Percentiles rank a stretch among this genome's conserved stretches.
These are phyloP conservation scores for Brachionichthys hirsutus DNA, from an alignment of 2,113 vertebrate species.

Conservation along the genomic window DNA sequence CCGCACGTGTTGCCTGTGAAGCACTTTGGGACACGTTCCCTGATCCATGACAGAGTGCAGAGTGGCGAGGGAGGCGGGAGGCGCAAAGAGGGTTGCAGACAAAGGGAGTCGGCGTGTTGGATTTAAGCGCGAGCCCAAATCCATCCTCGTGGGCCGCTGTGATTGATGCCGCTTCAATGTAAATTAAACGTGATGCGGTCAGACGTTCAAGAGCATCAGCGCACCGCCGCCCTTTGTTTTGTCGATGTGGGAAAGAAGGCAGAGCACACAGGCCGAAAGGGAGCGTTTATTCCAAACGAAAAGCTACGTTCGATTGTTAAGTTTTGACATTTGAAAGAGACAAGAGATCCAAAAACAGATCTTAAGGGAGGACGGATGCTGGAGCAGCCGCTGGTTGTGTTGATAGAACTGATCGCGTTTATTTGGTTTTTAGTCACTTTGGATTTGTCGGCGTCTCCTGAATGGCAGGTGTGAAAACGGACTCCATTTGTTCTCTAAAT, in stretches of 20 bases:
- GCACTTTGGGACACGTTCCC: constrained; percentile 64
- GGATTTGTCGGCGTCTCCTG: background rate
- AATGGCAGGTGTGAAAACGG: background rate
- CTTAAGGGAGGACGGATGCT: too few relatives aligned
- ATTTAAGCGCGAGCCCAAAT: constrained; percentile 4
- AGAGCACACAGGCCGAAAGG: background rate
- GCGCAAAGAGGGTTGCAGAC: constrained; percentile 32
- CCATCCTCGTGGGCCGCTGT: constrained; percentile 13
- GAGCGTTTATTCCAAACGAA: background rate
- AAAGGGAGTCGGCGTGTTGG: constrained; percentile 30
- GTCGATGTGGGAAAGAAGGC: constrained; percentile 1
- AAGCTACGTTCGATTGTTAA: background rate
- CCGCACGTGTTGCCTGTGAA: constrained; percentile 67
- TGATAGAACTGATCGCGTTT: background rate
- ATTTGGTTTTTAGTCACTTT: background rate
- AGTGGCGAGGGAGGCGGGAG: constrained; percentile 25
- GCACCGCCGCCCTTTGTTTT: background rate
- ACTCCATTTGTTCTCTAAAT: too few relatives aligned
- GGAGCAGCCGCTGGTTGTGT: too few relatives aligned
- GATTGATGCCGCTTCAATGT: constrained; percentile 29
- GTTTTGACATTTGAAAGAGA: too few relatives aligned
- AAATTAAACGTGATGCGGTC: constrained; percentile 32
- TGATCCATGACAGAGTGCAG: constrained; percentile 71
- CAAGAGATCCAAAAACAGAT: too few relatives aligned
- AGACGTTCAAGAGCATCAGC: constrained; percentile 5